phyloP scores from a whole-genome alignment of 2,888 invertebrate species.

The Panorpa germanica region DNA sequence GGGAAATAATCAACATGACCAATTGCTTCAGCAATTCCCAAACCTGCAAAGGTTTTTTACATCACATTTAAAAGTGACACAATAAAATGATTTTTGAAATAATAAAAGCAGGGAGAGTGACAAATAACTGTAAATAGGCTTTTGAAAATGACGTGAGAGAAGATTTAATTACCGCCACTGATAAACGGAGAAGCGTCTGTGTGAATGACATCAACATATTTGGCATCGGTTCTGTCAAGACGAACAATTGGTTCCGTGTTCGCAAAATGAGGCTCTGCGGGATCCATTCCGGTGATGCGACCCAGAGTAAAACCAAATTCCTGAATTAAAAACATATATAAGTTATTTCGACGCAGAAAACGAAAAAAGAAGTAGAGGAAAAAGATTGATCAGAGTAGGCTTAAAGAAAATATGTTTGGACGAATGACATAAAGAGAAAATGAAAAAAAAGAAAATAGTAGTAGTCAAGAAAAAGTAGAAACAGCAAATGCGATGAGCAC shows the following conservation, averaged over 20 bases:
- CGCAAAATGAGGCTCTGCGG: constrained; percentile 81
- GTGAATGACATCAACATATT: constrained; percentile 79
- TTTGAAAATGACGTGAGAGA: background rate
- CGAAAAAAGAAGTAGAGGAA: too few species aligned
- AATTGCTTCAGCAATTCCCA: constrained; percentile 64
- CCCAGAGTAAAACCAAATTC: constrained; percentile 50
- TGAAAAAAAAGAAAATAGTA: too few species aligned
- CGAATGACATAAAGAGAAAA: too few species aligned
- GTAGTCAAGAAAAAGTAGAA: too few species aligned
- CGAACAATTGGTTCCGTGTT: constrained; percentile 63
- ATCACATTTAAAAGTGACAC: constrained; percentile 5
- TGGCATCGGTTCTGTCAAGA: constrained; percentile 69
- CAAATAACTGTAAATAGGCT: constrained; percentile 1
- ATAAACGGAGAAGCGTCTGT: constrained; percentile 68
- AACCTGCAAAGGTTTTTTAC: constrained; percentile 22
- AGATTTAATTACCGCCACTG: constrained; percentile 30
- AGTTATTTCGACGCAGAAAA: background rate
- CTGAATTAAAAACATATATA: constrained; percentile 22
- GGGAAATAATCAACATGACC: constrained; percentile 88
- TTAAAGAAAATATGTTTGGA: too few species aligned
- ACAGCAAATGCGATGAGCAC: too few species aligned
- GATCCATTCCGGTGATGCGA: constrained; percentile 75
- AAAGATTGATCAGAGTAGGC: too few species aligned
- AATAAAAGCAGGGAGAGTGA: background rate
- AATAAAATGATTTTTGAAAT: background rate